Percentiles rank a stretch among this genome's conserved stretches.
These are phyloP conservation scores for Melieria picta DNA, from an alignment of 2,888 invertebrate genomes.

Conservation along the genomic window DNA sequence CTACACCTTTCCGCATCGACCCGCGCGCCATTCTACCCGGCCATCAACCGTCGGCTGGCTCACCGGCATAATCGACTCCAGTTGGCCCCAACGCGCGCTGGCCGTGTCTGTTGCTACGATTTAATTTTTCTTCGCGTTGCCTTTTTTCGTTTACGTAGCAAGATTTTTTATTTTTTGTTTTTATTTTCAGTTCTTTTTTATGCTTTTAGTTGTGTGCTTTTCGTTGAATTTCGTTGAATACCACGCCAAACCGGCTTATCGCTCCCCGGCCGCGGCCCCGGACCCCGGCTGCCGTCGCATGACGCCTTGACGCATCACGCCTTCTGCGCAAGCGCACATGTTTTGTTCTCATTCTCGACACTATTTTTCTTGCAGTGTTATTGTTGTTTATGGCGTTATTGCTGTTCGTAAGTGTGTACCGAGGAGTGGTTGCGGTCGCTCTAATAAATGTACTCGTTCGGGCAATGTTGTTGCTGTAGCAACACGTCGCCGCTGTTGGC, in stretches of 20 bases:
- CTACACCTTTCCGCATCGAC: no score
- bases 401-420: slow-evolving; percentile 4
- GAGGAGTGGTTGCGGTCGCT: slow-evolving; percentile 20
- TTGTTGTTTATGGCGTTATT: not conserved
- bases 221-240: slow-evolving; percentile 46
- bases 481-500: no score
- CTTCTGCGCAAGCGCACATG: slow-evolving; percentile 22
- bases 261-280: not conserved
- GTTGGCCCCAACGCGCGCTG: not conserved
- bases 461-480: not conserved
- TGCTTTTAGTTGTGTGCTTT: slow-evolving; percentile 30
- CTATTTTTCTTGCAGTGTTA: not conserved
- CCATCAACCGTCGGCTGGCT: not conserved
- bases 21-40: no score
- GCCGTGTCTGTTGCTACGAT: not conserved
- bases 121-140: slow-evolving; percentile 1
- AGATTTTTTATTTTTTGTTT: slow-evolving; percentile 4
- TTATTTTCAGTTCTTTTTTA: slow-evolving; percentile 6
- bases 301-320: not conserved
- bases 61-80: not conserved
- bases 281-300: not conserved
- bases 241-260: slow-evolving; percentile 53
- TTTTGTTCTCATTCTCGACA: slow-evolving; percentile 19
- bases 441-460: slow-evolving; percentile 1
- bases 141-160: slow-evolving; percentile 1